Evolutionary conservation across 2,113 vertebrate genomes (phyloP).

Genomic region (Lethenteron reissneri): DNA sequence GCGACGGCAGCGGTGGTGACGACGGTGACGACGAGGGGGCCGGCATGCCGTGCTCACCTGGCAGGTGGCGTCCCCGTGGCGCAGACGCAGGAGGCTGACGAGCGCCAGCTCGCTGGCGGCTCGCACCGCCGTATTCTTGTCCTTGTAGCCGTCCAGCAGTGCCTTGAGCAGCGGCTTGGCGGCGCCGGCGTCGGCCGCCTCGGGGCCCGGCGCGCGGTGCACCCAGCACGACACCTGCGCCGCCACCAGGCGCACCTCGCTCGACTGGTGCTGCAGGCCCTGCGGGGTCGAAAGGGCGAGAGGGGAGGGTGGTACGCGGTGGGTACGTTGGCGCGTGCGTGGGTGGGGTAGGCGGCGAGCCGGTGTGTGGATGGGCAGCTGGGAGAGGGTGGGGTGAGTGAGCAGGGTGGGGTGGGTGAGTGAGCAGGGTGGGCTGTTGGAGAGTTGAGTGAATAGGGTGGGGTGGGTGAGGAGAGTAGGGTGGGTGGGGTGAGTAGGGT

Average conservation of each 20-base stretch:
- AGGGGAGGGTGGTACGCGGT: neutral
- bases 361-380: neutral
- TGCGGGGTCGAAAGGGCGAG: conserved; percentile 13
- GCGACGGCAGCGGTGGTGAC: too few relatives aligned
- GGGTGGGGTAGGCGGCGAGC: neutral
- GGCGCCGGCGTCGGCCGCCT: conserved; percentile 34
- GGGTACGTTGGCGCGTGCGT: neutral
- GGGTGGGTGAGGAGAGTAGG: neutral
- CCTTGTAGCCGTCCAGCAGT: conserved; percentile 90
- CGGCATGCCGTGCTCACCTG: conserved; percentile 32
- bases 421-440: neutral
- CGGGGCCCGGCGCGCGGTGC: conserved; percentile 33
- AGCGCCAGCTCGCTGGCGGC: conserved; percentile 86
- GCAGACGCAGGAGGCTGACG: conserved; percentile 59
- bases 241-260: conserved; percentile 70
- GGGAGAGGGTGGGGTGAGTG: neutral
- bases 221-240: conserved; percentile 95
- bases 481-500: too few relatives aligned
- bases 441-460: neutral
- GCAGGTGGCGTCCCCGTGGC: conserved; percentile 48
- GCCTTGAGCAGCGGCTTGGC: conserved; percentile 78
- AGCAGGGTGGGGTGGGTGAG: neutral
- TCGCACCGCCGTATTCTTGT: conserved; percentile 83
- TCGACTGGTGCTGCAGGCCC: conserved; percentile 92
- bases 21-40: too few relatives aligned